These are phyloP conservation scores for Erpetoichthys calabaricus DNA, from an alignment of 2,797 vertebrate genomes.

Conservation along the genomic window DNA sequence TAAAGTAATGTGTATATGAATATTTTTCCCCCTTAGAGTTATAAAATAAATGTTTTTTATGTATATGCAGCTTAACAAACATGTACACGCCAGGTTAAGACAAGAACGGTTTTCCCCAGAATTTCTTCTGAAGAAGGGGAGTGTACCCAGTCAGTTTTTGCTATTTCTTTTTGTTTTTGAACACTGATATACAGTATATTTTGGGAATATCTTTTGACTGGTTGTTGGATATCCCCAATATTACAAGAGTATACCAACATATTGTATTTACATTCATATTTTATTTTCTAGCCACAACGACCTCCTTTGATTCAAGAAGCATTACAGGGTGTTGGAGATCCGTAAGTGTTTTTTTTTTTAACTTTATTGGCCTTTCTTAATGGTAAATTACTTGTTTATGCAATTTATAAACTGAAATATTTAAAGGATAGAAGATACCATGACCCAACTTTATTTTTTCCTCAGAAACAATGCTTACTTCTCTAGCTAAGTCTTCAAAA, in stretches of 20 bases:
- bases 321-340: conserved; percentile 61
- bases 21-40: conserved; percentile 16
- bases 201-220: no score
- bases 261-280: neutral
- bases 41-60: conserved; percentile 29
- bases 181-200: no score
- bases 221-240: no score
- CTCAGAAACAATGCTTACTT: no score
- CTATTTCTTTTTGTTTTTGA: conserved; percentile 6
- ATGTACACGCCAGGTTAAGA: conserved; percentile 26
- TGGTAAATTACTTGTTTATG: no score
- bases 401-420: no score
- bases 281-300: conserved; percentile 53
- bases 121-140: conserved; percentile 25
- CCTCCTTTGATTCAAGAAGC: conserved; percentile 59
- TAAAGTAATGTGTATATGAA: no score
- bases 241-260: neutral
- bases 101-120: conserved; percentile 20
- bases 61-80: conserved; percentile 26
- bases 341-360: conserved; percentile 59
- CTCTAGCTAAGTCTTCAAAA: no score
- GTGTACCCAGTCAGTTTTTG: conserved; percentile 19
- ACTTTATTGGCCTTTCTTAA: conserved; percentile 19
- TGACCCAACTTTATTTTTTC: no score
- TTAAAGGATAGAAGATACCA: no score